phyloP scores from a whole-genome alignment of 92 coral and sea anemone genomes.

The Montipora capitata region DNA sequence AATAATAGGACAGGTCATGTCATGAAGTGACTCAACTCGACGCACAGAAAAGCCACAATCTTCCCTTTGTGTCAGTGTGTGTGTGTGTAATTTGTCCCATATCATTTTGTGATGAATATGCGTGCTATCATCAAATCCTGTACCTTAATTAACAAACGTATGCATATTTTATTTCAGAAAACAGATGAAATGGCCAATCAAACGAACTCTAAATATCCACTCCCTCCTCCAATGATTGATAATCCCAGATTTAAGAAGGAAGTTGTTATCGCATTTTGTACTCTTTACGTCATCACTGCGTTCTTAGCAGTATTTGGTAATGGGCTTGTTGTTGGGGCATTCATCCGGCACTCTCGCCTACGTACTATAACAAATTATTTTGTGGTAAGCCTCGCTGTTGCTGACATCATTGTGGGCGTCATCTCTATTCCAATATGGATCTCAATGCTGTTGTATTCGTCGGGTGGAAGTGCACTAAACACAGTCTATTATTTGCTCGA shows the following conservation, averaged over 20 bases:
- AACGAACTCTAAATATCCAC: conserved; percentile 3
- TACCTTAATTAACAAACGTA: neutral
- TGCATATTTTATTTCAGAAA: neutral
- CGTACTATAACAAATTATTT: conserved; percentile 90
- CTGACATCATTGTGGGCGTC: conserved; percentile 85
- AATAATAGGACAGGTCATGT: too few species aligned
- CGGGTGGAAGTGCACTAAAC: conserved; percentile 25
- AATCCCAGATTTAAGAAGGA: conserved; percentile 11
- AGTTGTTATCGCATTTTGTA: conserved; percentile 66
- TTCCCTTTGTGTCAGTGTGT: too few species aligned
- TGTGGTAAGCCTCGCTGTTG: conserved; percentile 86
- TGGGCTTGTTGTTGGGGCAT: conserved; percentile 89
- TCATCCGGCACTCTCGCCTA: conserved; percentile 83
- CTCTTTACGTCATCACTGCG: conserved; percentile 83
- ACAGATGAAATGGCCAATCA: conserved; percentile 26
- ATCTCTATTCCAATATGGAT: conserved; percentile 90
- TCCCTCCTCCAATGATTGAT: conserved; percentile 68
- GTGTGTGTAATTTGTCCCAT: too few species aligned
- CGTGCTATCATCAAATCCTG: neutral
- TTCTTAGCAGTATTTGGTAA: conserved; percentile 89
- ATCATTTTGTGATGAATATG: too few species aligned
- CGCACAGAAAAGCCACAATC: too few species aligned
- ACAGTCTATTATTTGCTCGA: conserved; percentile 71
- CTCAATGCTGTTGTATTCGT: conserved; percentile 54
- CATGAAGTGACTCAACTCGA: too few species aligned